These are phyloP conservation scores for Lepus oiostolus DNA, from an alignment of 2,797 vertebrate genomes.

Conservation along the genomic window DNA sequence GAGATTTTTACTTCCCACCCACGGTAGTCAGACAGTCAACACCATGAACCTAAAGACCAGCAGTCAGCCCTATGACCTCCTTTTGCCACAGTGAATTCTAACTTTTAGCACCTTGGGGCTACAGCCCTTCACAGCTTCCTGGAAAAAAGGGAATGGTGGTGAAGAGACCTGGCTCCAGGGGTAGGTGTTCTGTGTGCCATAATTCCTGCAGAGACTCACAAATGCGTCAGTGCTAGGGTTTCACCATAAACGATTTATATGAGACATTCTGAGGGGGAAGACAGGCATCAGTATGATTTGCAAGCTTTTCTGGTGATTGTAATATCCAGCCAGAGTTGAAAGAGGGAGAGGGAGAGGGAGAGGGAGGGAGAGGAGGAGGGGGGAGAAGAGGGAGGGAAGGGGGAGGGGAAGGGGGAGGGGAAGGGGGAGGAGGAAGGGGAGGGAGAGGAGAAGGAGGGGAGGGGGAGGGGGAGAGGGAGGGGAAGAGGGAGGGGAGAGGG, in stretches of 20 bases:
- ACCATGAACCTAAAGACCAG: not conserved
- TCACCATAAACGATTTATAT: not conserved
- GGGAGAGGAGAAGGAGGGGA: too few relatives aligned
- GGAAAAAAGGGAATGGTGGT: too few relatives aligned
- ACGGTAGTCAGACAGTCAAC: not conserved
- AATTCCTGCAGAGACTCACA: not conserved
- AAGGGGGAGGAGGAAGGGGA: too few relatives aligned
- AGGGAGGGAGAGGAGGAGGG: not conserved
- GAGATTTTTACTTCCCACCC: too few relatives aligned
- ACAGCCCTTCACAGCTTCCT: not conserved
- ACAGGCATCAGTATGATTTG: not conserved
- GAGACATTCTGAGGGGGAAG: not conserved
- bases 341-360: not conserved
- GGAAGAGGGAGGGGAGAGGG: too few relatives aligned
- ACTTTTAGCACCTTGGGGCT: not conserved
- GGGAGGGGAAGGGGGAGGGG: too few relatives aligned
- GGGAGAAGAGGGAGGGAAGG: too few relatives aligned
- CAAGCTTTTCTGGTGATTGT: too few relatives aligned
- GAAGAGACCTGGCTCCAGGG: not conserved
- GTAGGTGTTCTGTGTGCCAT: not conserved
- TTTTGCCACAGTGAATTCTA: not conserved
- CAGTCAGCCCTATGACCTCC: not conserved
- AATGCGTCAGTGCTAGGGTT: not conserved
- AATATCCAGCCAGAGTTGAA: not conserved
- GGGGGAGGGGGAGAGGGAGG: too few relatives aligned